A percentile compares a stretch with the other conserved stretches of the same genome.
Conservation (phyloP, 2,113 vertebrate species). For the Sapayoa aenigma region DNA sequence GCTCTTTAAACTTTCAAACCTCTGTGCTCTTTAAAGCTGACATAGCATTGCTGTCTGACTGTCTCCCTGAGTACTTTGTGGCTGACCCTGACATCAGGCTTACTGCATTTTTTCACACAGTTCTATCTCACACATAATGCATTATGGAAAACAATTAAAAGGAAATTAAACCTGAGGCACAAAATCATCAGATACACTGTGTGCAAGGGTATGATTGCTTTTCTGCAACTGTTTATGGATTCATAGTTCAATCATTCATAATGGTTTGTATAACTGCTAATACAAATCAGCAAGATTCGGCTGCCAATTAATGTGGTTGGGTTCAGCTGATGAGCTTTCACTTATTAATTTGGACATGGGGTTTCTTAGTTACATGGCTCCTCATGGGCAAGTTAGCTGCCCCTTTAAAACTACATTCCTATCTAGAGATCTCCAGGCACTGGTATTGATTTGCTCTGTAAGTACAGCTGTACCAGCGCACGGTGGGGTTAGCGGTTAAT, state of each 20-base stretch:
- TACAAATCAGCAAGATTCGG: not conserved
- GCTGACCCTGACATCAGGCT: not conserved
- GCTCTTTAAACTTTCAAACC: not conserved
- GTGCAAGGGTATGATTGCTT: not conserved
- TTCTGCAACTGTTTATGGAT: not conserved
- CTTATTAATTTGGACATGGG: not conserved
- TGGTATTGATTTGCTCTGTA: slow-evolving; percentile 55
- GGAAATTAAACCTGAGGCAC: slow-evolving; percentile 2
- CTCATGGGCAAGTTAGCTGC: slow-evolving; percentile 24
- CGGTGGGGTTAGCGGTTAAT: slow-evolving; percentile 59
- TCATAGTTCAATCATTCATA: not conserved
- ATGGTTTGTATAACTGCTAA: slow-evolving; percentile 6
- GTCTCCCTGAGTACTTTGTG: not conserved
- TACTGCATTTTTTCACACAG: not conserved
- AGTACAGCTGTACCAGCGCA: slow-evolving; percentile 47
- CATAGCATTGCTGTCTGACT: not conserved
- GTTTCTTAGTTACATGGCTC: slow-evolving; percentile 36
- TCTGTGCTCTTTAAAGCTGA: not conserved
- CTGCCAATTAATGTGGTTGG: not conserved
- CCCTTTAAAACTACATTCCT: slow-evolving; percentile 39
- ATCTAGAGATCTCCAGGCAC: slow-evolving; percentile 15
- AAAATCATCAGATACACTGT: not conserved
- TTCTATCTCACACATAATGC: not conserved
- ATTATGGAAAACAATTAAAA: not conserved
- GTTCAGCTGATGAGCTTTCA: not conserved